Evolutionary conservation across 1,140 invertebrate genomes (phyloP).

Genomic region (Lasioglossum baleicum): DNA sequence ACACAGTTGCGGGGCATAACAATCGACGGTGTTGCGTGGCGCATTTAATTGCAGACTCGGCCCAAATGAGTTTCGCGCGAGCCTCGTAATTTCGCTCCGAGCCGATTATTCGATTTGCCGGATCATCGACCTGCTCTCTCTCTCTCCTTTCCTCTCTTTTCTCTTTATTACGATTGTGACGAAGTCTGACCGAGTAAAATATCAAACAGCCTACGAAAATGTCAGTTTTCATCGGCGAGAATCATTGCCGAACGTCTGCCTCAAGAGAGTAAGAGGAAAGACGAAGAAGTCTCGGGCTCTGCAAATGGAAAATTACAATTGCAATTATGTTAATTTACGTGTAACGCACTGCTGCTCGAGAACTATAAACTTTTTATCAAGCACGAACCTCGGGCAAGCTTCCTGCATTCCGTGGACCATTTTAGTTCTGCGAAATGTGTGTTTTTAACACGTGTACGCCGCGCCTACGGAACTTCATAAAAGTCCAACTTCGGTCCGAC

Average conservation of each 20-base stretch:
- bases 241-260: no score
- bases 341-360: background rate
- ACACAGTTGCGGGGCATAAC: conserved; percentile 8
- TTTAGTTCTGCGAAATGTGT: conserved; percentile 26
- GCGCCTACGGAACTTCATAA: conserved; percentile 4
- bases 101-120: conserved; percentile 36
- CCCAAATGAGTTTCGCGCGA: conserved; percentile 64
- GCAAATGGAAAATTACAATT: conserved; percentile 39
- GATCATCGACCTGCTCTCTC: conserved; percentile 20
- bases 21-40: conserved; percentile 40
- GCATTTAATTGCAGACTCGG: conserved; percentile 66
- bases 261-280: background rate
- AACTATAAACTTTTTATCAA: conserved; percentile 12
- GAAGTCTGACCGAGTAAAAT: background rate
- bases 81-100: conserved; percentile 57
- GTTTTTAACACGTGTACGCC: conserved; percentile 29
- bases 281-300: background rate
- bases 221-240: background rate
- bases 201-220: background rate
- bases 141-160: background rate
- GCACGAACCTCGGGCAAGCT: background rate
- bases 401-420: conserved; percentile 35
- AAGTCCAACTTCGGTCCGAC: conserved; percentile 4
- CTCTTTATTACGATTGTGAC: background rate
- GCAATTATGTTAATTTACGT: conserved; percentile 39